These are phyloP conservation scores for Osmerus mordax DNA, from an alignment of 2,113 vertebrate genomes.

Conservation along the genomic window DNA sequence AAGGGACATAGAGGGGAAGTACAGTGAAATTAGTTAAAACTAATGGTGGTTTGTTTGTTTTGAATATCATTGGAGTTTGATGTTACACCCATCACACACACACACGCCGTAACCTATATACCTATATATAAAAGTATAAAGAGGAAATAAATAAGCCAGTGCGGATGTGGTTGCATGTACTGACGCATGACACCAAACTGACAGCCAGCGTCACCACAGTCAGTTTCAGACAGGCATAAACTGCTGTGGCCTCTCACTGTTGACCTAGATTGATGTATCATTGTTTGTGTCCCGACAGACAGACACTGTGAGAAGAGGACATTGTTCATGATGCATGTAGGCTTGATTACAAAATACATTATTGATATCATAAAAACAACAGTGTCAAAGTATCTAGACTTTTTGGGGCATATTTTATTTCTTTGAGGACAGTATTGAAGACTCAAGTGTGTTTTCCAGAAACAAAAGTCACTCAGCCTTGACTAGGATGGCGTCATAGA, in stretches of 20 bases:
- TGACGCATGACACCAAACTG: neutral
- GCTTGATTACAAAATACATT: neutral
- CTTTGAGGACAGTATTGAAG: neutral
- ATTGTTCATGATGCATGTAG: neutral
- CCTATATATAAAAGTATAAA: too few species aligned
- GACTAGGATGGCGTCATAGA: too few species aligned
- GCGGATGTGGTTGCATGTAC: slow-evolving; percentile 49
- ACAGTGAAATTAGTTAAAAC: too few species aligned
- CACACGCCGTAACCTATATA: neutral
- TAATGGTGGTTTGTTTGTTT: too few species aligned
- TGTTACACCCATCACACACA: too few species aligned
- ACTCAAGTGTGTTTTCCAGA: too few species aligned
- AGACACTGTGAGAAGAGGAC: neutral
- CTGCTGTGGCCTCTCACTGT: neutral
- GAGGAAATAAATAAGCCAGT: slow-evolving; percentile 27
- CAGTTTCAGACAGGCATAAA: too few species aligned
- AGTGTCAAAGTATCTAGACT: neutral
- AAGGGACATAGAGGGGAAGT: too few species aligned
- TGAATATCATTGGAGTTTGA: too few species aligned
- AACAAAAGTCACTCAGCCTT: too few species aligned
- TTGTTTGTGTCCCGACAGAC: neutral
- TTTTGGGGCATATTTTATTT: neutral
- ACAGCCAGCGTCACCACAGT: neutral
- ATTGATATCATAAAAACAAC: slow-evolving; percentile 6
- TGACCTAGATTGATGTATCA: too few species aligned